Conservation (phyloP, 2,888 invertebrate species). For the Dioctria rufipes region DNA sequence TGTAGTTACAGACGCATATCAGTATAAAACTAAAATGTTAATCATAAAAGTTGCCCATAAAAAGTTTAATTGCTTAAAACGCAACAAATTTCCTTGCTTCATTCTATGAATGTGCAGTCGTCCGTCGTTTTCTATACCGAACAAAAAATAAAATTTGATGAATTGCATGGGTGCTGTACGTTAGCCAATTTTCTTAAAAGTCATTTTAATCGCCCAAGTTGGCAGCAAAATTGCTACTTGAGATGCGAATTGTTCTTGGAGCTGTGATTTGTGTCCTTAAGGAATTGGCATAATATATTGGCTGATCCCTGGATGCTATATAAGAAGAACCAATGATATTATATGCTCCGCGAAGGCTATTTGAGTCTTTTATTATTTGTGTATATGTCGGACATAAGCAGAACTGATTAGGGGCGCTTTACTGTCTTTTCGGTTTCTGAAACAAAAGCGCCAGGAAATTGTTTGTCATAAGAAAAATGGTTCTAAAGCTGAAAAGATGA, state of each 20-base stretch:
- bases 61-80: slow-evolving; percentile 46
- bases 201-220: slow-evolving; percentile 49
- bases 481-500: background rate
- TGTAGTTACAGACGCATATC: no score
- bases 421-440: background rate
- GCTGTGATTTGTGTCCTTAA: slow-evolving; percentile 2
- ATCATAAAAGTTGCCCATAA: slow-evolving; percentile 43
- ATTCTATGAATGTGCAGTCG: background rate
- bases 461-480: no score
- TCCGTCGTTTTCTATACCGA: background rate
- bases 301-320: slow-evolving; percentile 3
- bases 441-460: no score
- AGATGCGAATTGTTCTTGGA: slow-evolving; percentile 16
- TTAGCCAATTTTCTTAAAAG: slow-evolving; percentile 51
- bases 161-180: slow-evolving; percentile 37
- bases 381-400: background rate
- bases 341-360: background rate
- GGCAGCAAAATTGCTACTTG: slow-evolving; percentile 9
- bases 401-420: slow-evolving; percentile 18
- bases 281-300: slow-evolving; percentile 48
- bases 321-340: background rate
- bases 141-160: slow-evolving; percentile 22
- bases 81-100: slow-evolving; percentile 25
- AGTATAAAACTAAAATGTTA: background rate
- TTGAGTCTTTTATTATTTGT: background rate